Conservation (phyloP, 64 coral and sea anemone genomes). For the Actinia equina region DNA sequence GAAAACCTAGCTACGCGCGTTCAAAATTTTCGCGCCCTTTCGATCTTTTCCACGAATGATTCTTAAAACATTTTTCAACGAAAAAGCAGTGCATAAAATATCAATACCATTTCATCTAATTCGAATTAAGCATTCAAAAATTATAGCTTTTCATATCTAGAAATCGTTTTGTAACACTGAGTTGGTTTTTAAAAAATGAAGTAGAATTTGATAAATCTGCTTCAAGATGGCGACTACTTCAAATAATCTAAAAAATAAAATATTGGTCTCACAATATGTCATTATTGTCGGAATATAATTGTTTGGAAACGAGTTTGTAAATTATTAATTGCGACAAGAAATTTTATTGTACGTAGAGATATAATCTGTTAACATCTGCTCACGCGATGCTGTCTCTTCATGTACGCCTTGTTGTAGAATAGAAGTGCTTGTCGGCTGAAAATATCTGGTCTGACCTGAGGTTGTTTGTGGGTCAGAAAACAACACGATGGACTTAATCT, state of each 20-base stretch:
- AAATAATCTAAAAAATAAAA: background rate
- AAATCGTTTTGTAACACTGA: no score
- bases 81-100: no score
- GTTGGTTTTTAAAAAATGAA: no score
- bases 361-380: slow-evolving; percentile 23
- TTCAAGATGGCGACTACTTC: background rate
- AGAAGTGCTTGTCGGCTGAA: background rate
- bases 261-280: background rate
- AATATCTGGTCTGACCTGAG: background rate
- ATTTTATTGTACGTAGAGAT: slow-evolving; percentile 7
- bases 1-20: background rate
- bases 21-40: background rate
- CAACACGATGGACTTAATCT: background rate
- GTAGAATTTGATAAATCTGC: no score
- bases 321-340: slow-evolving; percentile 15
- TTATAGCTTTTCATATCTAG: no score
- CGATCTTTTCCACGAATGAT: background rate
- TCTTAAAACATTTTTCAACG: no score
- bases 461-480: background rate
- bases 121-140: no score
- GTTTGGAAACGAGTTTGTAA: slow-evolving; percentile 19
- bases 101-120: no score
- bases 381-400: background rate
- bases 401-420: background rate
- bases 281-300: background rate